Conservation (phyloP, 35 echinoderm and acorn worm genomes). For the Anneissia japonica region DNA sequence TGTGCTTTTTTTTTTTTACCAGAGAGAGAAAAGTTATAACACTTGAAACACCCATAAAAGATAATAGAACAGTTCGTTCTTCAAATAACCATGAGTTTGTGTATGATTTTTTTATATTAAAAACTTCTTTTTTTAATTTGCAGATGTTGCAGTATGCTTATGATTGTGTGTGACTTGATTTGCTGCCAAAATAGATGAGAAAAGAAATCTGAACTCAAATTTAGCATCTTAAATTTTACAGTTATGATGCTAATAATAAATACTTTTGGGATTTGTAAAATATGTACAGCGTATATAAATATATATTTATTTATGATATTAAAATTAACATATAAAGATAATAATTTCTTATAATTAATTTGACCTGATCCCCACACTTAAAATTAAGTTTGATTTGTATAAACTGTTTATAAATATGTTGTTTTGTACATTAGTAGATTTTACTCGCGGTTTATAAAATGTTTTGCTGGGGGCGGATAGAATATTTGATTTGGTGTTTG, state of each 20-base stretch:
- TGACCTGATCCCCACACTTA: neutral
- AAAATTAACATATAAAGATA: neutral
- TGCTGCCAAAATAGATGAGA: neutral
- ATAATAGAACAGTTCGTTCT: no score
- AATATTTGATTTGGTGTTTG: neutral
- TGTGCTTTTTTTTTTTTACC: no score
- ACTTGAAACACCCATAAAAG: no score
- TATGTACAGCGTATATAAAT: neutral
- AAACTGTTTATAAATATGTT: neutral
- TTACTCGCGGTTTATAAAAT: neutral
- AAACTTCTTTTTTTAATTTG: neutral
- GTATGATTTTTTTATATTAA: no score
- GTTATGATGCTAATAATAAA: no score
- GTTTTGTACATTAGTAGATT: neutral
- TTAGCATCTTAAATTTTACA: neutral
- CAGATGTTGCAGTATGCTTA: neutral
- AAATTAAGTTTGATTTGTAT: neutral
- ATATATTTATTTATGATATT: neutral
- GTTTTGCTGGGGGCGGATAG: neutral
- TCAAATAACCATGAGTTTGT: no score
- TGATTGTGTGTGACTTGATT: neutral
- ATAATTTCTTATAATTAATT: neutral
- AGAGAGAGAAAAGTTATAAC: no score
- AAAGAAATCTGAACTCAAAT: neutral
- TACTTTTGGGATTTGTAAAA: neutral